Percentiles rank a stretch among this genome's conserved stretches.
Evolutionary conservation across 2,888 invertebrate genomes (phyloP).

Genomic region (Ophraella communa): DNA sequence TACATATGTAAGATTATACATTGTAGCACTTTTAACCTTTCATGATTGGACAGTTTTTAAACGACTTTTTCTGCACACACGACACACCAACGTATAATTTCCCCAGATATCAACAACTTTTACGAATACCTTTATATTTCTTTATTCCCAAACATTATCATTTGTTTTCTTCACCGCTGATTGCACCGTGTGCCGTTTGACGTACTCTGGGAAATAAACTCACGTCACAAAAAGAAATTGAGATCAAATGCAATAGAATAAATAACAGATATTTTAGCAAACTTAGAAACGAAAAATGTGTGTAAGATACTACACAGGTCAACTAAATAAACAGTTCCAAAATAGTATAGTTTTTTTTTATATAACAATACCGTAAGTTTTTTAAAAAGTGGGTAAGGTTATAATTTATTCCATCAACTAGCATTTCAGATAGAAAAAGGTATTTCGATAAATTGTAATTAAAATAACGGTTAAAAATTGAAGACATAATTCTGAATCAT

Average conservation of each 20-base stretch:
- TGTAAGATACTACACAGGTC: too few relatives aligned
- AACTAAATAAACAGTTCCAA: too few relatives aligned
- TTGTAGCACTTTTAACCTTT: neutral
- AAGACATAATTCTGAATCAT: too few relatives aligned
- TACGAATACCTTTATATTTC: neutral
- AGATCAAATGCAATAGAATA: slow-evolving; percentile 2
- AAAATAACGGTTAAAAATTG: too few relatives aligned
- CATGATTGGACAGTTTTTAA: neutral
- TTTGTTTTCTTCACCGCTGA: slow-evolving; percentile 7
- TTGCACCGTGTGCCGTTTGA: slow-evolving; percentile 3
- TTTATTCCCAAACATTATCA: neutral
- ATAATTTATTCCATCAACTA: too few relatives aligned
- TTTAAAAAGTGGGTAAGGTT: too few relatives aligned
- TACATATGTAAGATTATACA: too few relatives aligned
- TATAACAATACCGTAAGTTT: too few relatives aligned
- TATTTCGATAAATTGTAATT: too few relatives aligned
- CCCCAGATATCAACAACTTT: neutral
- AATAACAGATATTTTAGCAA: neutral
- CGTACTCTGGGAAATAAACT: slow-evolving; percentile 16
- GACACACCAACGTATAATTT: neutral
- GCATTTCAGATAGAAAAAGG: too few relatives aligned
- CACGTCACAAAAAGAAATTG: slow-evolving; percentile 9
- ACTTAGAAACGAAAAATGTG: neutral
- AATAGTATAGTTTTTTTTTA: too few relatives aligned
- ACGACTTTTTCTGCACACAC: neutral